Evolutionary conservation across 92 coral and sea anemone genomes (phyloP).

Genomic region (Actinernus sp.): DNA sequence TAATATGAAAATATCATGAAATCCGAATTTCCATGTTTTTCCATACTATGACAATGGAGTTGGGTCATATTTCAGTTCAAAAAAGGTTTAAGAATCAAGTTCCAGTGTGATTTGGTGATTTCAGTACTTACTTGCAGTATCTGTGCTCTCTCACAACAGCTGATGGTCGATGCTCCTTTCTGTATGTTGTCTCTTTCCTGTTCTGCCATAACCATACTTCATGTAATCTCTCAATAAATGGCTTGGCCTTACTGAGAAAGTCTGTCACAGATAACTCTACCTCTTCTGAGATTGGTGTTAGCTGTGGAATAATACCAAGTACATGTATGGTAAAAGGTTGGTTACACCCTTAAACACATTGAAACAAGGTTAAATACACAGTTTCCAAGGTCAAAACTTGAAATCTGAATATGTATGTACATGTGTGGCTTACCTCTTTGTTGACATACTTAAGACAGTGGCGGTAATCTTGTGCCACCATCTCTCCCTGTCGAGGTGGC

Average conservation of each 20-base stretch:
- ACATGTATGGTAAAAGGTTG: no score
- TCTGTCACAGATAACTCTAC: constrained; percentile 89
- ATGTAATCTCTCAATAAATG: constrained; percentile 96
- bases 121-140: constrained; percentile 85
- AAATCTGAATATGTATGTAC: no score
- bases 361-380: no score
- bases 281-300: constrained; percentile 92
- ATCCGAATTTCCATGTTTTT: no score
- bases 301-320: no score
- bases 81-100: neutral
- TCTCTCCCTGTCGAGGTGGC: constrained; percentile 98
- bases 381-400: neutral
- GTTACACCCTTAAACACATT: no score
- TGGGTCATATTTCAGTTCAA: no score
- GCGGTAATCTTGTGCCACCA: constrained; percentile 98
- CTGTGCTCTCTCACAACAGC: constrained; percentile 92
- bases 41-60: no score
- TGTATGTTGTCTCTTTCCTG: constrained; percentile 88
- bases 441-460: constrained; percentile 97
- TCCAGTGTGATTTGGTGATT: neutral
- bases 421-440: constrained; percentile 91
- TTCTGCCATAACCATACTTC: constrained; percentile 99
- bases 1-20: no score
- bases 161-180: constrained; percentile 97
- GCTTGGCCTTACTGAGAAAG: constrained; percentile 98